These are phyloP conservation scores for Habroteleia sp. DNA, from an alignment of 2,888 invertebrate species.

Conservation along the genomic window DNA sequence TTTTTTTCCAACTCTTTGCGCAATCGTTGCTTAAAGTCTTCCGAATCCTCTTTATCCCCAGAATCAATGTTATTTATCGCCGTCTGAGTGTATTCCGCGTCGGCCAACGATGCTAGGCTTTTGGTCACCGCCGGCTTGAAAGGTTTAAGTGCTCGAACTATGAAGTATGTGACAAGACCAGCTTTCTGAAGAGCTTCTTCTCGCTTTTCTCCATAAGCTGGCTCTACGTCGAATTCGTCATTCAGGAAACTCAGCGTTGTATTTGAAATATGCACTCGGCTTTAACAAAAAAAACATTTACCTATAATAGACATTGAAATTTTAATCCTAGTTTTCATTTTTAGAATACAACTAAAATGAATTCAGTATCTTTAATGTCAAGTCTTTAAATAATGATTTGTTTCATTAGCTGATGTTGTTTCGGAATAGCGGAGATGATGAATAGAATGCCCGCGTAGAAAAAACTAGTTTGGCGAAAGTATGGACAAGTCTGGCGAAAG, in stretches of 20 bases:
- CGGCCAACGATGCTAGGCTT: slow-evolving; percentile 74
- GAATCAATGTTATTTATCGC: slow-evolving; percentile 69
- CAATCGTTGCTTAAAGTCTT: slow-evolving; percentile 90
- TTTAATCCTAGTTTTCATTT: too few relatives aligned
- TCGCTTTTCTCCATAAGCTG: slow-evolving; percentile 93
- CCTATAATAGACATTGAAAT: too few relatives aligned
- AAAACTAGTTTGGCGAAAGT: too few relatives aligned
- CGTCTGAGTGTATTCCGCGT: slow-evolving; percentile 72
- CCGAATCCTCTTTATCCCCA: slow-evolving; percentile 83
- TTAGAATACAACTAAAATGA: too few relatives aligned
- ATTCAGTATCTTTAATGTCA: too few relatives aligned
- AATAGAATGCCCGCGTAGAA: too few relatives aligned
- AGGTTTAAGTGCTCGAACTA: slow-evolving; percentile 91
- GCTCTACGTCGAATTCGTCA: slow-evolving; percentile 96
- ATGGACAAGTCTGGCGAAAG: too few relatives aligned
- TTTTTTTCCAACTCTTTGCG: slow-evolving; percentile 92
- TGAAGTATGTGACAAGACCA: slow-evolving; percentile 95
- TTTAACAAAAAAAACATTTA: slow-evolving; percentile 23
- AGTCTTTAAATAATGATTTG: too few relatives aligned
- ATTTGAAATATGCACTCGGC: slow-evolving; percentile 95
- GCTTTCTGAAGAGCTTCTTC: slow-evolving; percentile 94
- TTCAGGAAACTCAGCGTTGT: slow-evolving; percentile 92
- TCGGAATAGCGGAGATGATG: too few relatives aligned
- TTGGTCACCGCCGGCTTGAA: slow-evolving; percentile 77
- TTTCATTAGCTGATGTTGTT: too few relatives aligned